A percentile compares a stretch with the other conserved stretches of the same genome.
Conservation (phyloP, 2,113 vertebrate genomes). For the Furnarius figulus region DNA sequence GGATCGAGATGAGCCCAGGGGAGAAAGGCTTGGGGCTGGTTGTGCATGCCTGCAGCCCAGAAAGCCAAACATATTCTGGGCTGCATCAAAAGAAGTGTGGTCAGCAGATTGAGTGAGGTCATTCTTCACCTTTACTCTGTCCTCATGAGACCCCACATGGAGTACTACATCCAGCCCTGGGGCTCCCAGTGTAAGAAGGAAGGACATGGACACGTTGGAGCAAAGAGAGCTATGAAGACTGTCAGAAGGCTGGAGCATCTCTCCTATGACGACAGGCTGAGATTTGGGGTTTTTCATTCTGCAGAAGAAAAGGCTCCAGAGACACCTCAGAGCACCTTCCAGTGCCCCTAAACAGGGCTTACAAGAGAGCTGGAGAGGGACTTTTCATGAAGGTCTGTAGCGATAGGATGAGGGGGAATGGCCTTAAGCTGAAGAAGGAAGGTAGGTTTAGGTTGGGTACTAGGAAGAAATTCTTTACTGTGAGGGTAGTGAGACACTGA, state of each 20-base stretch:
- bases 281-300: background rate
- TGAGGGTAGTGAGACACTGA: background rate
- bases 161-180: background rate
- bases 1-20: background rate
- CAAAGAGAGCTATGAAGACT: background rate
- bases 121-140: background rate
- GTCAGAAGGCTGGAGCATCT: background rate
- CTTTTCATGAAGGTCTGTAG: background rate
- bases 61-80: background rate
- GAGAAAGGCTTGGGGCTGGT: background rate
- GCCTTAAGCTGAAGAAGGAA: background rate
- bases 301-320: background rate
- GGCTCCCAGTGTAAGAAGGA: background rate
- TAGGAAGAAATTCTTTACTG: background rate
- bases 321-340: background rate
- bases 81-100: background rate
- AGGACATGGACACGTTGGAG: background rate
- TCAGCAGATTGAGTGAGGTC: background rate
- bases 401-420: too few relatives aligned
- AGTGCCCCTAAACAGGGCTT: background rate
- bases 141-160: accelerated
- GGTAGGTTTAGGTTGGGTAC: background rate
- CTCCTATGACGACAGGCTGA: background rate
- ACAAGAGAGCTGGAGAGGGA: background rate
- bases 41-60: background rate